These are phyloP conservation scores for Siniperca scherzeri DNA, from an alignment of 2,797 vertebrate genomes.

Conservation along the genomic window DNA sequence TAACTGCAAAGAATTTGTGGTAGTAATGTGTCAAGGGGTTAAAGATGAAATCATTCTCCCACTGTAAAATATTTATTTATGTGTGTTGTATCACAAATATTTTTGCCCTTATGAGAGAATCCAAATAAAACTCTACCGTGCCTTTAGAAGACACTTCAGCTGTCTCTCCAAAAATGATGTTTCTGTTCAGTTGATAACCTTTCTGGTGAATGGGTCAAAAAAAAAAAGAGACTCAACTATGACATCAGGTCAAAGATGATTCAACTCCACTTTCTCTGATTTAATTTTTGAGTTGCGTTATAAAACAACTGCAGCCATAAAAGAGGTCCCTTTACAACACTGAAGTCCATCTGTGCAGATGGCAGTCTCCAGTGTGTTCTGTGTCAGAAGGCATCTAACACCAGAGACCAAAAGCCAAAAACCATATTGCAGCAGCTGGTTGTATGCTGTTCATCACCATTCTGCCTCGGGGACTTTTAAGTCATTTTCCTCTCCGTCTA, in stretches of 20 bases:
- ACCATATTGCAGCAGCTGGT: slow-evolving; percentile 74
- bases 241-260: slow-evolving; percentile 30
- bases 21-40: slow-evolving; percentile 12
- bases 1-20: slow-evolving; percentile 27
- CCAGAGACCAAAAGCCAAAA: slow-evolving; percentile 61
- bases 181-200: slow-evolving; percentile 26
- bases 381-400: slow-evolving; percentile 69
- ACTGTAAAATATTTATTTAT: slow-evolving; percentile 20
- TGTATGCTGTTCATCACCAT: slow-evolving; percentile 69
- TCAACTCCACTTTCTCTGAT: slow-evolving; percentile 30
- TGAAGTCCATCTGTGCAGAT: slow-evolving; percentile 73
- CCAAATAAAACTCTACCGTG: neutral
- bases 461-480: slow-evolving; percentile 60
- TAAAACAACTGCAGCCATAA: slow-evolving; percentile 50
- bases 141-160: neutral
- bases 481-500: slow-evolving; percentile 58
- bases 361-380: slow-evolving; percentile 57
- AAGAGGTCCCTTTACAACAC: slow-evolving; percentile 51
- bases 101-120: neutral
- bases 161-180: neutral
- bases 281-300: slow-evolving; percentile 39
- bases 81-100: slow-evolving; percentile 15
- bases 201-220: slow-evolving; percentile 7
- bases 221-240: slow-evolving; percentile 8
- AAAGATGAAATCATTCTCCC: slow-evolving; percentile 15